Base-by-base conservation (phyloP, 2,797 vertebrate species). In the Numenius phaeopus region DNA sequence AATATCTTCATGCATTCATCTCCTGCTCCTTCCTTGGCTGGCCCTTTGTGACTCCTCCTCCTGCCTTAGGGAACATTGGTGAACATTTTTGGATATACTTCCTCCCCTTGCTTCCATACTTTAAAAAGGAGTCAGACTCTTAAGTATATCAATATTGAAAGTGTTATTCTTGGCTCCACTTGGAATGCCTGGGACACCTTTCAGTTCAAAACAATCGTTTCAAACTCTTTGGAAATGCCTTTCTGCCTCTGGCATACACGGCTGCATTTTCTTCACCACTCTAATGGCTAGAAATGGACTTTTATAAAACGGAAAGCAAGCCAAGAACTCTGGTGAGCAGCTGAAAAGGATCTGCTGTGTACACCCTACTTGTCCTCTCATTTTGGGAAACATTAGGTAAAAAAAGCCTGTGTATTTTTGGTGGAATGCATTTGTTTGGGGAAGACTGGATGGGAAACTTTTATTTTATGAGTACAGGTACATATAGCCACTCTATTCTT, bases 271-370 rank as follows among this genome's bases (percentile, higher is more conserved):
- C 2, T 2, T 72, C 65, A 50, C 29, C 62, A 65, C 49, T 64
- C 32, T 65, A 61, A 91, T 7, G 72, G 72, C 69, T 76, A 95
- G 87, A 83, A 91, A 82, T 47, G 57, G 79, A 91, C 57, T 87
- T 75, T 32, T 44, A 6, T 20, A 90, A 78, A 86, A 54, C 1
- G 13, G 40, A 96, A 94, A 88, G 71, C 64, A 64, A 95, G 59
- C 46, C 80, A 86, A 86, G 80, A 44, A 44, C 50, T 62, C 55
- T 90, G 62, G 58, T 52, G 39, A 95, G 73, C 72, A 83, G 64
- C 77, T 88, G 87, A 89, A 86, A 91, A 90, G n/a, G 49, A 84
- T 93, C 65, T 69, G 49, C 34, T 75, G 59, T 40, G 47, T 82
- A n/a, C 18, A 77, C 14, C 15, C 61, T 50, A 29, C 65, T 88